Conservation (phyloP, 1,140 invertebrate genomes). For the Calosoma granatense region DNA sequence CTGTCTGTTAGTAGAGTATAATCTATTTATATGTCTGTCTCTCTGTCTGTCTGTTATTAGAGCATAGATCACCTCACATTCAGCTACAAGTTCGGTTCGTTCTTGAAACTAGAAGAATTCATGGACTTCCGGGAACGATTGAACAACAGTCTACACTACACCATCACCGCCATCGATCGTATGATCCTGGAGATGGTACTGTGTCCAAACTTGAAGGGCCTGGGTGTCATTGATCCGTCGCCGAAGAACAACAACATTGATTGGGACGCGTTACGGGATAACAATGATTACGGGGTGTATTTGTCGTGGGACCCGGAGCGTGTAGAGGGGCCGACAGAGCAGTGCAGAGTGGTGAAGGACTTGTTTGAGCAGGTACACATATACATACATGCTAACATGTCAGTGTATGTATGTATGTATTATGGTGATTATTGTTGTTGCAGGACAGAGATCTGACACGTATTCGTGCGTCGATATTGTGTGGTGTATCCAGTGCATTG, state of each 20-base stretch:
- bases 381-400: too few relatives aligned
- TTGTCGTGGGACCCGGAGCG: constrained; percentile 45
- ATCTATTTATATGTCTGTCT: constrained; percentile 12
- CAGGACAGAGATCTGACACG: constrained; percentile 32
- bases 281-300: constrained; percentile 47
- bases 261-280: constrained; percentile 42
- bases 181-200: constrained; percentile 66
- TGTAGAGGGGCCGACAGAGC: constrained; percentile 19
- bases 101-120: constrained; percentile 85
- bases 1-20: too few relatives aligned
- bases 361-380: constrained; percentile 23
- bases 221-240: constrained; percentile 36
- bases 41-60: constrained; percentile 39
- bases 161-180: constrained; percentile 63
- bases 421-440: too few relatives aligned
- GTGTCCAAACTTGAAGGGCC: constrained; percentile 27
- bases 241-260: constrained; percentile 36
- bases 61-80: constrained; percentile 84
- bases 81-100: constrained; percentile 89
- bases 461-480: constrained; percentile 26
- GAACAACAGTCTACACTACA: constrained; percentile 74
- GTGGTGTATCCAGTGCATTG: constrained; percentile 29
- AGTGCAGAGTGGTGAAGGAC: constrained; percentile 20
- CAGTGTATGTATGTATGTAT: too few relatives aligned
- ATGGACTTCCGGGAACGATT: constrained; percentile 72